Base-by-base conservation (phyloP, 2,113 vertebrate genomes). In the Thamnaconus septentrionalis region DNA sequence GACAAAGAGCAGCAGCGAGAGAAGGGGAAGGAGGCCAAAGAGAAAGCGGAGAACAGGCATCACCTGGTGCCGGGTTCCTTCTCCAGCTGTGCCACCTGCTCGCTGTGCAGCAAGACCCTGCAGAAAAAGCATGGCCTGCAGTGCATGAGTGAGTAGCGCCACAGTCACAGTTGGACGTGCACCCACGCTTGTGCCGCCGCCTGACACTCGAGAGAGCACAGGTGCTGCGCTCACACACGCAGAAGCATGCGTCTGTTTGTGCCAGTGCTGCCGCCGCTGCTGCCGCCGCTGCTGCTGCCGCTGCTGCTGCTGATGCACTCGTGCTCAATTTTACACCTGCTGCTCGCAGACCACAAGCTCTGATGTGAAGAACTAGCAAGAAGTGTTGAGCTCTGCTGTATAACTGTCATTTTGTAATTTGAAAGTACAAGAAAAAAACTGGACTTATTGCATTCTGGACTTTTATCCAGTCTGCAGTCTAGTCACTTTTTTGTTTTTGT, bases 111-210 rank as follows among this genome's bases (percentile, higher is more conserved):
- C 91, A 95, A 93, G 75, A 88, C 89, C 10, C 90, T 95, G 89
- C 90, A 85, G 87, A 92, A 90, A 84, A 94, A 92, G 91, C 91
- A 92, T 83, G 91, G 92, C 82, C 90, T 95, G 84, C 94, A 95
- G 88, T 95, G 94, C 86, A 90, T 92, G 69, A 93, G 96, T 98
- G 93, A 98, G 96, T 96, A 93, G 66, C 56, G 7, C 76, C 61
- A 64, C 84, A 76, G 64, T 12, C 56, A 51, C 80, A 71, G 53
- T 52, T 65, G 58, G 9, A 80, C 57, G 57, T 41, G 2, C 71
- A 58, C 52, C 70, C 78, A 69, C 61, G 72, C 76, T 53, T 62
- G 1, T 42, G 48, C 40, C 43, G 53, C 18, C 6, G 42, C 59
- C 43, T 75, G 47, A 59, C 59, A 31, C 1, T 58, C 73, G 48